These are phyloP conservation scores for Trissolcus japonicus DNA, from an alignment of 2,888 invertebrate genomes.

Conservation along the genomic window DNA sequence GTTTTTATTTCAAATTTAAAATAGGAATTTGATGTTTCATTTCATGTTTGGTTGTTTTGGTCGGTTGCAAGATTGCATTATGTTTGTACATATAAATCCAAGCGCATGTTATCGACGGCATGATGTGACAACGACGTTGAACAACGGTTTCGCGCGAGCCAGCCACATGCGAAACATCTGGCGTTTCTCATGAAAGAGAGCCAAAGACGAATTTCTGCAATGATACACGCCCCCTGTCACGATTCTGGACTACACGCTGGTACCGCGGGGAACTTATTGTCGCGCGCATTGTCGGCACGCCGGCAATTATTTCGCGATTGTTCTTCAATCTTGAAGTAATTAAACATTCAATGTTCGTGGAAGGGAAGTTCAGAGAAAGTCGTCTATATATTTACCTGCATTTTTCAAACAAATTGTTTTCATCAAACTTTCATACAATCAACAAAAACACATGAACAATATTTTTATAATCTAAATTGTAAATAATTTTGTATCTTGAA, in stretches of 20 bases:
- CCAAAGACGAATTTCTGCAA: constrained; percentile 75
- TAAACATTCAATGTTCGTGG: constrained; percentile 73
- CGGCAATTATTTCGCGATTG: constrained; percentile 72
- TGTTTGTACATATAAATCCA: constrained; percentile 20
- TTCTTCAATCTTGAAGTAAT: constrained; percentile 72
- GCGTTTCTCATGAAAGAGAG: constrained; percentile 75
- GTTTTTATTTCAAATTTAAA: no score
- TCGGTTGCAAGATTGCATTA: not conserved
- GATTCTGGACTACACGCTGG: constrained; percentile 66
- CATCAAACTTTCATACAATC: no score
- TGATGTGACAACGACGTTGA: constrained; percentile 58
- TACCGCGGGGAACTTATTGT: constrained; percentile 69
- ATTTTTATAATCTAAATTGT: no score
- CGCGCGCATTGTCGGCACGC: constrained; percentile 68
- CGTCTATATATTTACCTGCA: no score
- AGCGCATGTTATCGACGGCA: constrained; percentile 46
- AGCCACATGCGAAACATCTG: constrained; percentile 76
- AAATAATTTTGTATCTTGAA: no score
- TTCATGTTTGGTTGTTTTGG: no score
- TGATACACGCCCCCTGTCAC: constrained; percentile 74
- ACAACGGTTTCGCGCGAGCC: constrained; percentile 60
- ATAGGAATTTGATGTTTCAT: no score
- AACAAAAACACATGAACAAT: no score
- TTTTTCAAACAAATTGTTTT: no score
- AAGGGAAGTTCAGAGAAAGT: constrained; percentile 59